Conservation (phyloP, 1,140 invertebrate genomes). For the Leptinotarsa undecemlineata region DNA sequence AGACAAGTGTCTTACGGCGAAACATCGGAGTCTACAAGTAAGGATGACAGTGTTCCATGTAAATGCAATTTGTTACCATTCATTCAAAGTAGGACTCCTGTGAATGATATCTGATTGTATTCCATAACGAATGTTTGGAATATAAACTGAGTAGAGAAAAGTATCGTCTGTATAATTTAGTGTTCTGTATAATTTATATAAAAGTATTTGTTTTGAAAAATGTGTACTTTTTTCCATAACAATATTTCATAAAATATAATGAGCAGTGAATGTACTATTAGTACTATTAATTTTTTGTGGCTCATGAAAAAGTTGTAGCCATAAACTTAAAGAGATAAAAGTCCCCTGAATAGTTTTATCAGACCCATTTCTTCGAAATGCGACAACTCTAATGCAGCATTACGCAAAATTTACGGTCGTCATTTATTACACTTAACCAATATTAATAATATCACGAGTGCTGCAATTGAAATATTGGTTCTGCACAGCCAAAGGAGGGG, state of each 20-base stretch:
- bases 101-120: too few relatives aligned
- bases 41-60: too few relatives aligned
- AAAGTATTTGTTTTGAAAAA: too few relatives aligned
- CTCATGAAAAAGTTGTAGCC: not conserved
- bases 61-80: fast-evolving
- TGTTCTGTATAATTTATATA: too few relatives aligned
- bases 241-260: not conserved
- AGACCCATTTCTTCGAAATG: not conserved
- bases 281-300: too few relatives aligned
- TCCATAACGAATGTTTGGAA: too few relatives aligned
- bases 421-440: conserved; percentile 10
- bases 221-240: not conserved
- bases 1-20: too few relatives aligned
- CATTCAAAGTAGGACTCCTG: too few relatives aligned
- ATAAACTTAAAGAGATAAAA: not conserved
- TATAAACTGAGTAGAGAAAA: too few relatives aligned
- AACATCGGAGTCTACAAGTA: too few relatives aligned
- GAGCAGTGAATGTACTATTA: too few relatives aligned
- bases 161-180: too few relatives aligned
- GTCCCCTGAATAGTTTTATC: not conserved
- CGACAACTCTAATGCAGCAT: not conserved
- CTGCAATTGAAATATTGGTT: conserved; percentile 14
- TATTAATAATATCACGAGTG: conserved; percentile 18
- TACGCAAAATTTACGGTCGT: not conserved
- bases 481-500: not conserved